Base-by-base conservation (phyloP, 2,888 invertebrate species). In the Tenthredo distinguenda region DNA sequence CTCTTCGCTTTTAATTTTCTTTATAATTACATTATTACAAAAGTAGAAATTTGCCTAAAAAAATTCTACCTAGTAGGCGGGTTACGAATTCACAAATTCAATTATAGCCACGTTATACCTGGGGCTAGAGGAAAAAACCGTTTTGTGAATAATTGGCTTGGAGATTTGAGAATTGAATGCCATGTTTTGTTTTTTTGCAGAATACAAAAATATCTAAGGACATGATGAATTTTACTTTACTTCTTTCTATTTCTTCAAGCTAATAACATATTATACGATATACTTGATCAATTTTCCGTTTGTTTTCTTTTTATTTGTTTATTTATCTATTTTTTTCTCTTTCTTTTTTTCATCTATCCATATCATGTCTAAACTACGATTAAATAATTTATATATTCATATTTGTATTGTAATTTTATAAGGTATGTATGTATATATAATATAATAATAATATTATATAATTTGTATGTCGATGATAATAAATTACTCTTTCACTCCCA, bases 391-490 rank as follows among this genome's bases (percentile, higher is more conserved):
- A 34, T 55, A 55, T 40, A 43, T 43, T 74, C 26, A n/a, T 77
- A 87, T 88, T 86, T 87, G 88, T 87, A 90, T 87, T 87, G 85
- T 86, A 86, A 47, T 86, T 87, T 86, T 62, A 62, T 62, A 88
- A 55, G n/a, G 55, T 55, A 55, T 55, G 55, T 55, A n/a, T 55
- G n/a, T 55, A n/a, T 50, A 50, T 50, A 37, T 40, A 71, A 40
- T 71, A 71, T 40, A 26, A n/a, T 77, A 71, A 74, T 50, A 77
- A 55, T 55, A 77, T 81, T 40, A 81, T 47, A 26, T 47, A 26
- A 18, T 81, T 26, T 81, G 21, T 81, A 77, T 77, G 77, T 77
- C 31, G 62, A 58, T 58, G 37, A 81, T 81, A 81, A 81, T 81
- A 81, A 81, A 81, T 81, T 62, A 81, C 37, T 81, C 81, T 81